Evolutionary conservation across 64 coral and sea anemone species (phyloP).

Genomic region (Cladopsammia gracilis): DNA sequence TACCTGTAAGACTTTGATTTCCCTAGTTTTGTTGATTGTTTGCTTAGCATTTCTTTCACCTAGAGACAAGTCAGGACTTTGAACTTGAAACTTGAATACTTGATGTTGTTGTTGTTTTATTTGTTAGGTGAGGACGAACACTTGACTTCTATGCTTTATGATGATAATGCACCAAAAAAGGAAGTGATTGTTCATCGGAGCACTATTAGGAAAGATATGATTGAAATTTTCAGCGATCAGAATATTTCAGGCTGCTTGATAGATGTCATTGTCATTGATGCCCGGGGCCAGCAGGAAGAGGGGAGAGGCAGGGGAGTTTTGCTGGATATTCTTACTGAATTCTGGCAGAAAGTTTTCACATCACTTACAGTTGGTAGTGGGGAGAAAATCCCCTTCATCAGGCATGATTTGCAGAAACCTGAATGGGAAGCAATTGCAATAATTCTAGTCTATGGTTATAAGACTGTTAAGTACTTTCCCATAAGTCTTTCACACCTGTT

Average conservation of each 20-base stretch:
- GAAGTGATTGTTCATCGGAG: constrained; percentile 1
- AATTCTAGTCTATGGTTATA: constrained; percentile 48
- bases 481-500: constrained; percentile 24
- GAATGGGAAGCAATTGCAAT: constrained; percentile 61
- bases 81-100: neutral
- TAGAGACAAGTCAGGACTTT: neutral
- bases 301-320: constrained; percentile 27
- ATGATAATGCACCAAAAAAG: neutral
- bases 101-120: constrained; percentile 1
- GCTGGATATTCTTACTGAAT: constrained; percentile 19
- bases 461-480: constrained; percentile 36
- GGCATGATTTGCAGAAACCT: constrained; percentile 43
- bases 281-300: constrained; percentile 22
- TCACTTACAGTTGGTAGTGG: constrained; percentile 55
- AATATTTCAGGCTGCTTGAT: constrained; percentile 16
- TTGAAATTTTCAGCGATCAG: constrained; percentile 26
- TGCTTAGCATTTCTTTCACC: no score
- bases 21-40: neutral
- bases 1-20: neutral
- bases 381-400: constrained; percentile 51
- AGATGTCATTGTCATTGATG: constrained; percentile 49
- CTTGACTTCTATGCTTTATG: constrained; percentile 2
- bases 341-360: constrained; percentile 43
- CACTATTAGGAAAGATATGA: constrained; percentile 2
- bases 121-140: constrained; percentile 20